Evolutionary conservation across 2,888 invertebrate species (phyloP).

Genomic region (Papilio protenor): DNA sequence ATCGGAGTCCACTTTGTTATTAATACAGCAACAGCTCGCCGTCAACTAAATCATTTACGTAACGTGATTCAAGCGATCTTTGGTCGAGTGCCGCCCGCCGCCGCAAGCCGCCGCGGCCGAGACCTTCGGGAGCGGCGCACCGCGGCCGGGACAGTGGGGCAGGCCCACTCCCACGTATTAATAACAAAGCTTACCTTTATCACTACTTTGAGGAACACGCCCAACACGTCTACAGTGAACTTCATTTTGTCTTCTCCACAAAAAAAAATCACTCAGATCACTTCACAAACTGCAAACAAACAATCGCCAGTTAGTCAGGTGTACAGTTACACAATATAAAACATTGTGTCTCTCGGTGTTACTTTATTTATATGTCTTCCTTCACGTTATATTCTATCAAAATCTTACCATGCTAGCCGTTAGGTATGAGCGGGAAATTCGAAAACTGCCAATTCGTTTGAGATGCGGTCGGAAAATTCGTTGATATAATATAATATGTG

Average conservation of each 20-base stretch:
- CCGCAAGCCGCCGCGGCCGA: conserved; percentile 27
- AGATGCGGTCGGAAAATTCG: conserved; percentile 62
- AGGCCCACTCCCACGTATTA: conserved; percentile 26
- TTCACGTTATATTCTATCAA: conserved; percentile 29
- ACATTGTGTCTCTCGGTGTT: conserved; percentile 52
- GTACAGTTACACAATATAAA: conserved; percentile 48
- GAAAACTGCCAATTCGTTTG: conserved; percentile 44
- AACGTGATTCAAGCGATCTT: conserved; percentile 18
- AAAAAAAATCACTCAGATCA: conserved; percentile 66
- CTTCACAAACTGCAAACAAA: conserved; percentile 72
- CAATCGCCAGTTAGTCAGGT: conserved; percentile 52
- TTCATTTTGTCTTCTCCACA: conserved; percentile 72
- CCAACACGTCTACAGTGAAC: conserved; percentile 81
- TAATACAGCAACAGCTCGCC: conserved; percentile 18
- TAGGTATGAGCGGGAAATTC: conserved; percentile 38
- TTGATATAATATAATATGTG: conserved; percentile 79
- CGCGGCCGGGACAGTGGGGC: conserved; percentile 13
- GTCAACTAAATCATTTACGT: conserved; percentile 33
- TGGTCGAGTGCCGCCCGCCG: neutral
- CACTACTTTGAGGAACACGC: conserved; percentile 81
- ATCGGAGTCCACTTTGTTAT: conserved; percentile 30
- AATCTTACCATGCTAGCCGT: conserved; percentile 60
- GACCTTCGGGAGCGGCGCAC: conserved; percentile 19
- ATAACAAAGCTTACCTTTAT: conserved; percentile 71
- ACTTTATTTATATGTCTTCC: conserved; percentile 54